Conservation (phyloP, 2,797 vertebrate genomes). For the Arrhamphus sclerolepis region DNA sequence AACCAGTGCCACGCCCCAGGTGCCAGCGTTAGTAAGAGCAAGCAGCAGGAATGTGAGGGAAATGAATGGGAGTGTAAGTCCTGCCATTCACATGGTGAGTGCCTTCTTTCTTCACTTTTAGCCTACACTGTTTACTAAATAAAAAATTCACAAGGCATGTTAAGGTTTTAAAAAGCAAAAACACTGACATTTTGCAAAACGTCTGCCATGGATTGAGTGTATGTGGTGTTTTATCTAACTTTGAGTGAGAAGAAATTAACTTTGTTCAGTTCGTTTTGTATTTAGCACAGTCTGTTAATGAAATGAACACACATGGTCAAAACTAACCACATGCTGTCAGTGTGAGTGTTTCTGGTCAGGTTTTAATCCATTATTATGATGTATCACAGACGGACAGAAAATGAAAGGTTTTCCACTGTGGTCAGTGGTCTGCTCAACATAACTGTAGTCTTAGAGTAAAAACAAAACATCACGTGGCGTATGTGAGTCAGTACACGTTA, state of each 20-base stretch:
- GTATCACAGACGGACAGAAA: slow-evolving; percentile 35
- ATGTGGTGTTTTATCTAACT: slow-evolving; percentile 9
- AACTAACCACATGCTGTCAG: slow-evolving; percentile 27
- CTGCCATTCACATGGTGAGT: slow-evolving; percentile 80
- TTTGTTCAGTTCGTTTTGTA: neutral
- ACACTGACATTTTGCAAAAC: slow-evolving; percentile 7
- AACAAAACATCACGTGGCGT: slow-evolving; percentile 54
- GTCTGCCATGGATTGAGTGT: slow-evolving; percentile 9
- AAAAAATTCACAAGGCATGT: slow-evolving; percentile 40
- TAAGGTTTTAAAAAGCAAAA: slow-evolving; percentile 26
- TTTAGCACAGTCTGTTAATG: slow-evolving; percentile 11
- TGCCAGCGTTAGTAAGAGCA: slow-evolving; percentile 80
- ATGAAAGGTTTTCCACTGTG: slow-evolving; percentile 48
- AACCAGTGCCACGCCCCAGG: slow-evolving; percentile 79
- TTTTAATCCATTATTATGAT: slow-evolving; percentile 34
- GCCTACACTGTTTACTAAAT: slow-evolving; percentile 43
- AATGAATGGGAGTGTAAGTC: slow-evolving; percentile 81
- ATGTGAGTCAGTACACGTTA: slow-evolving; percentile 43
- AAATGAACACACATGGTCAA: slow-evolving; percentile 11
- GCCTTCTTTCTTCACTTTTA: slow-evolving; percentile 63
- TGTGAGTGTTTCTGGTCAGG: slow-evolving; percentile 21
- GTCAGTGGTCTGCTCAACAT: slow-evolving; percentile 47
- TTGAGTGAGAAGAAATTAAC: neutral
- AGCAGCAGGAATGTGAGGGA: slow-evolving; percentile 79
- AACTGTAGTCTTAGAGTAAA: slow-evolving; percentile 40